Evolutionary conservation across 2,113 vertebrate species (phyloP).

Genomic region (Sceloporus undulatus): DNA sequence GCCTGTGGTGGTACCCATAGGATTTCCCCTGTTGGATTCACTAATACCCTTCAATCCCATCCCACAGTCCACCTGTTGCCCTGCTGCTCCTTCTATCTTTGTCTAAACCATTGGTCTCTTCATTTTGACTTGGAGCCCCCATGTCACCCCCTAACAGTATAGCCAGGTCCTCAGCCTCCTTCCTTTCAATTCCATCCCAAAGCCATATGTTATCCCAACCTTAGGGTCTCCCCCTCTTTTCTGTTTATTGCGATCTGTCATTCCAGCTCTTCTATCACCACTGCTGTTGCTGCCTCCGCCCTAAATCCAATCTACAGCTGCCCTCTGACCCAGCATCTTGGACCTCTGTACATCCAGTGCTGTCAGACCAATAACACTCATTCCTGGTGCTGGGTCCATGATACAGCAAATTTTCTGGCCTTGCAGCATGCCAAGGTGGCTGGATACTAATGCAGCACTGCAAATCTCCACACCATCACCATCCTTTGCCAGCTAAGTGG

Average conservation of each 20-base stretch:
- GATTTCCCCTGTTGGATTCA: background rate
- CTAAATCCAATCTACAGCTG: background rate
- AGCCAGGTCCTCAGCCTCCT: background rate
- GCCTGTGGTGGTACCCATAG: background rate
- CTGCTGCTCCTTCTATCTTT: background rate
- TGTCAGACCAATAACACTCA: background rate
- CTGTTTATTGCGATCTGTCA: background rate
- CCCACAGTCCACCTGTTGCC: conserved; percentile 16
- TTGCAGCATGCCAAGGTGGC: fast-evolving
- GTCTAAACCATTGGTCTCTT: background rate
- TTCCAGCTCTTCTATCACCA: background rate
- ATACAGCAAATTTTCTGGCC: fast-evolving
- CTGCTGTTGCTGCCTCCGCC: background rate
- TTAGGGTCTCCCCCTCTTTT: background rate
- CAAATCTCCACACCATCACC: fast-evolving
- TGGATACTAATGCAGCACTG: background rate
- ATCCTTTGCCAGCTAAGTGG: background rate
- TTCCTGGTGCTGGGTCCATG: fast-evolving
- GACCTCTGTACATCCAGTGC: fast-evolving
- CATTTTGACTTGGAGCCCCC: background rate
- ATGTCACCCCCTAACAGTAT: background rate
- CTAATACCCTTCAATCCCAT: conserved; percentile 11
- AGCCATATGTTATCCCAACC: conserved; percentile 10
- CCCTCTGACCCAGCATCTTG: background rate
- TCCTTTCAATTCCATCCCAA: background rate